Percentiles rank a stretch among this genome's conserved stretches.
Conservation (phyloP, 2,888 invertebrate species). For the Campoplex nolae region DNA sequence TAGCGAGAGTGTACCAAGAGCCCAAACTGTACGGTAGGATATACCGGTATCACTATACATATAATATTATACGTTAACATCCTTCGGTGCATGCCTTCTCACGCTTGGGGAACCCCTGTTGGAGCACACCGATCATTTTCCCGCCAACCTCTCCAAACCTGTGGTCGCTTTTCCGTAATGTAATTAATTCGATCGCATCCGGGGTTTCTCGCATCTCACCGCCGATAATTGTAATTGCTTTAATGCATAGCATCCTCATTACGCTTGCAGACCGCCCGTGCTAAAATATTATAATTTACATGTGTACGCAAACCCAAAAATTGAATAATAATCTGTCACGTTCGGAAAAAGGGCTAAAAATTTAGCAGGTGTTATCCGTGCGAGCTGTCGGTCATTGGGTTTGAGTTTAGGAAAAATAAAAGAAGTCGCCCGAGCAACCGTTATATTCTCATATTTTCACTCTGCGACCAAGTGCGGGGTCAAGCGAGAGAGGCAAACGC, state of each 20-base stretch:
- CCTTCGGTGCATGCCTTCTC: conserved; percentile 32
- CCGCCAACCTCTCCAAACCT: conserved; percentile 15
- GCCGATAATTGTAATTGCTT: conserved; percentile 71
- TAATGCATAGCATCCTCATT: conserved; percentile 69
- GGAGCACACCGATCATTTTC: conserved; percentile 33
- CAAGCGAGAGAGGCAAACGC: conserved; percentile 11
- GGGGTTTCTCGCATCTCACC: conserved; percentile 62
- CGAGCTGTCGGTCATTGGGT: neutral
- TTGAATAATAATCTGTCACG: neutral
- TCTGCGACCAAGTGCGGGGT: neutral
- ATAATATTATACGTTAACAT: conserved; percentile 16
- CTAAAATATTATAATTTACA: conserved; percentile 15
- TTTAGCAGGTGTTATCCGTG: neutral
- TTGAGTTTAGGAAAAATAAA: neutral
- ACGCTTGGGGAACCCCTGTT: conserved; percentile 24
- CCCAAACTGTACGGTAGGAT: neutral
- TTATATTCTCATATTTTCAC: neutral
- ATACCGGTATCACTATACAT: neutral
- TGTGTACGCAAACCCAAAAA: neutral
- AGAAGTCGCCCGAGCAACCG: neutral
- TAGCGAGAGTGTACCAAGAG: neutral
- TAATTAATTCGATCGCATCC: conserved; percentile 70
- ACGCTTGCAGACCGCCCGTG: conserved; percentile 30
- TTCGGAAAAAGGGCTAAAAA: too few relatives aligned
- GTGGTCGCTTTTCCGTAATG: conserved; percentile 68